These are phyloP conservation scores for Hestina assimilis DNA, from an alignment of 1,140 invertebrate genomes.

Conservation along the genomic window DNA sequence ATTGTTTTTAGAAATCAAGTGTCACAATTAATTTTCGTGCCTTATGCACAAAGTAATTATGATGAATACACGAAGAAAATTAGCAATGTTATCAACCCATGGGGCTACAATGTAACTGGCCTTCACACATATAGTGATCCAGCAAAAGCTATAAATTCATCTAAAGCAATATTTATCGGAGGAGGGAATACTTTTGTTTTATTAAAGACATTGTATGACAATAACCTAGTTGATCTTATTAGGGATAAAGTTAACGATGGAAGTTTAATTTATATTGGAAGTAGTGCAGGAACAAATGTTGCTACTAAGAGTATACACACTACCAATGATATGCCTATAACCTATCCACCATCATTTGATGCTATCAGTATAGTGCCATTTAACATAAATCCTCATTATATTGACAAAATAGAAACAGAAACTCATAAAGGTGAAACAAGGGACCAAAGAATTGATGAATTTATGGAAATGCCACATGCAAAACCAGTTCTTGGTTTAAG, in stretches of 20 bases:
- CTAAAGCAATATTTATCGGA: constrained; percentile 87
- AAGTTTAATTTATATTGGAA: constrained; percentile 87
- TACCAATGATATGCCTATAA: constrained; percentile 93
- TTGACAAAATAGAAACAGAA: constrained; percentile 81
- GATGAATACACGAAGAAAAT: constrained; percentile 84
- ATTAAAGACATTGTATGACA: constrained; percentile 84
- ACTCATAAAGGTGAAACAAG: constrained; percentile 88
- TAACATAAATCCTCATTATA: constrained; percentile 92
- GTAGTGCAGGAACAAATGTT: constrained; percentile 91
- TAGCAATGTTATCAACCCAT: constrained; percentile 79
- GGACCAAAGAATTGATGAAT: constrained; percentile 85
- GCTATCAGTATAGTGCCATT: constrained; percentile 88
- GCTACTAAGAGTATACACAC: constrained; percentile 88
- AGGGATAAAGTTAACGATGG: constrained; percentile 81
- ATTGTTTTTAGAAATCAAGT: constrained; percentile 80
- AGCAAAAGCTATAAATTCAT: constrained; percentile 78
- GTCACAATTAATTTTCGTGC: constrained; percentile 85
- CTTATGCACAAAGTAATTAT: constrained; percentile 85
- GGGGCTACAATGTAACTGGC: constrained; percentile 83
- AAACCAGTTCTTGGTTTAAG: constrained; percentile 83
- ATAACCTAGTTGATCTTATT: constrained; percentile 83
- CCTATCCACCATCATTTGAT: constrained; percentile 86
- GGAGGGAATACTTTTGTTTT: constrained; percentile 89
- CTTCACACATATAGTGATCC: constrained; percentile 81
- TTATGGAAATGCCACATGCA: constrained; percentile 79